These are phyloP conservation scores for Drosophila mauritiana DNA, from an alignment of 1,140 invertebrate species.

Conservation along the genomic window DNA sequence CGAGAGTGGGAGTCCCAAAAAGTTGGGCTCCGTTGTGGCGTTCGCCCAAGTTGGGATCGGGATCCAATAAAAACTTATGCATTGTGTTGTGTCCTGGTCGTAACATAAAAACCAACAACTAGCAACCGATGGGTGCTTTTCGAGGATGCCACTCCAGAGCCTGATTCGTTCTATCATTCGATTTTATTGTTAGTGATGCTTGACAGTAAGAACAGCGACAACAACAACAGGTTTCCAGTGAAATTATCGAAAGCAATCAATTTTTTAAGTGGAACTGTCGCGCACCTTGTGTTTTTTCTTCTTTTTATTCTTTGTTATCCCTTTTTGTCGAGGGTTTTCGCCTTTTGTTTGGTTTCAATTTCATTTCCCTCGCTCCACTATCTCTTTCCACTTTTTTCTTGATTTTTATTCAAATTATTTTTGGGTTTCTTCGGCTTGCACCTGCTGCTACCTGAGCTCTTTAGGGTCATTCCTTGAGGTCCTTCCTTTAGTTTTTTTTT, in stretches of 20 bases:
- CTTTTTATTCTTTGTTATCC: slow-evolving; percentile 4
- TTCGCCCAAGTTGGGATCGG: slow-evolving; percentile 13
- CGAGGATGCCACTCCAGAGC: slow-evolving; percentile 42
- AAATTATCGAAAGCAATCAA: slow-evolving; percentile 82
- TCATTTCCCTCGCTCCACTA: slow-evolving; percentile 45
- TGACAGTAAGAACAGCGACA: slow-evolving; percentile 29
- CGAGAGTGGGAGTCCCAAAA: slow-evolving; percentile 17
- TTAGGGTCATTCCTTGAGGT: slow-evolving; percentile 44
- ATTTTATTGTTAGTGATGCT: slow-evolving; percentile 74
- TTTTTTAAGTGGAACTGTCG: slow-evolving; percentile 81
- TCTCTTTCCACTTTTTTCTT: slow-evolving; percentile 37
- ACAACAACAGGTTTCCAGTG: slow-evolving; percentile 77
- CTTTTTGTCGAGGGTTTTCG: slow-evolving; percentile 50
- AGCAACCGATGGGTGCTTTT: slow-evolving; percentile 50
- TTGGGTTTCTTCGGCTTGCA: slow-evolving; percentile 51
- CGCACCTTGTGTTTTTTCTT: slow-evolving; percentile 58
- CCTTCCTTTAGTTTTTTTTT: neutral
- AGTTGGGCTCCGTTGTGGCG: slow-evolving; percentile 29
- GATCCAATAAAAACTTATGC: slow-evolving; percentile 70
- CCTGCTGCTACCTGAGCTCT: slow-evolving; percentile 65
- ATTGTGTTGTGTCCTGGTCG: slow-evolving; percentile 36
- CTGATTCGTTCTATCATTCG: slow-evolving; percentile 61
- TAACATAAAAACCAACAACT: slow-evolving; percentile 76
- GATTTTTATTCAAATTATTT: slow-evolving; percentile 82
- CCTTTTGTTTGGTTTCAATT: slow-evolving; percentile 78